phyloP scores from a whole-genome alignment of 2,888 invertebrate species.

The Chydorus sphaericus region DNA sequence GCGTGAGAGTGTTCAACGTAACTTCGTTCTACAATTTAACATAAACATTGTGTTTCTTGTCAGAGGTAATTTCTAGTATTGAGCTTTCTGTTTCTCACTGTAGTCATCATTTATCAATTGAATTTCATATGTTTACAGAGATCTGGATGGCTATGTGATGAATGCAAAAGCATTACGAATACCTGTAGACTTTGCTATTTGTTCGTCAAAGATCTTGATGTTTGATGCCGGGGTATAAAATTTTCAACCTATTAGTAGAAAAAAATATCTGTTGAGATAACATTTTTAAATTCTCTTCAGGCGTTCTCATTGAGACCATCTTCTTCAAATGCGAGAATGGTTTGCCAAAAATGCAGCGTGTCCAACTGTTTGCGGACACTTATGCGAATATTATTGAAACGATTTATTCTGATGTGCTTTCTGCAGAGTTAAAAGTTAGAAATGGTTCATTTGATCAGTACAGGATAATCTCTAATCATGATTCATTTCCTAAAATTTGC shows the following conservation, averaged over 20 bases:
- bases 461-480: no score
- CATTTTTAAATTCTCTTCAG: no score
- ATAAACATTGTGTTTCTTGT: constrained; percentile 61
- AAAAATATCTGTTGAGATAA: background rate
- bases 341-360: constrained; percentile 59
- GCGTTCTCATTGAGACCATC: constrained; percentile 94
- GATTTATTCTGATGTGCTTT: background rate
- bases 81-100: no score
- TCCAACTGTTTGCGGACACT: constrained; percentile 87
- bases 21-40: constrained; percentile 72
- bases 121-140: no score
- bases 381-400: constrained; percentile 43
- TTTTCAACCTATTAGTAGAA: background rate
- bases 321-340: constrained; percentile 76
- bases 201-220: constrained; percentile 69
- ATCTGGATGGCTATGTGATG: constrained; percentile 60
- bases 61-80: no score
- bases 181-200: constrained; percentile 71
- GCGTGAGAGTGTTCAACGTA: constrained; percentile 53
- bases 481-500: no score
- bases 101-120: no score
- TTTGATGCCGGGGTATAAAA: constrained; percentile 75
- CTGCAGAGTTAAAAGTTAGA: no score
- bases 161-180: constrained; percentile 43
- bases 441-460: no score